These are phyloP conservation scores for Drosophila anomalata DNA, from an alignment of 2,888 invertebrate genomes.

Conservation along the genomic window DNA sequence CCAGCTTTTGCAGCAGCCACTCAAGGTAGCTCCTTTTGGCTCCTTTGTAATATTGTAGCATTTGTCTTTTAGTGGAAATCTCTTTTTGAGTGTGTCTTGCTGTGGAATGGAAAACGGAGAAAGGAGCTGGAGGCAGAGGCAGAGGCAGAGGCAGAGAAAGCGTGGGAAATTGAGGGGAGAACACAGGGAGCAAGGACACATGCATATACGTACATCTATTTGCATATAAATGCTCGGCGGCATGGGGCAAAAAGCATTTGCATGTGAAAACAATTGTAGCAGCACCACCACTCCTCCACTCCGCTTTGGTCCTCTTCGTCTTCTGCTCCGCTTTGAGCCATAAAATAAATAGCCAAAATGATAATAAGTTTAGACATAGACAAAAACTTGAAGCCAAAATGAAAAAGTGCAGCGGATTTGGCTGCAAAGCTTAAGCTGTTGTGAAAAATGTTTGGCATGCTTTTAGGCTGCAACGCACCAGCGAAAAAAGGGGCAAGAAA, in stretches of 20 bases:
- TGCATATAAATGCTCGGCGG: constrained; percentile 71
- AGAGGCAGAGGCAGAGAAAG: constrained; percentile 3
- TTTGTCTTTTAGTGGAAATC: constrained; percentile 77
- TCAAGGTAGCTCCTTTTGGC: constrained; percentile 57
- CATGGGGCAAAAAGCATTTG: constrained; percentile 54
- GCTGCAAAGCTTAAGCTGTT: constrained; percentile 65
- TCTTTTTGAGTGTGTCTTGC: constrained; percentile 73
- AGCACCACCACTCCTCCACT: constrained; percentile 10
- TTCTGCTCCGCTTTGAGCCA: constrained; percentile 38
- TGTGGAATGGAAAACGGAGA: constrained; percentile 18
- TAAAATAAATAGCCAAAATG: constrained; percentile 75
- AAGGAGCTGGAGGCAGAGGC: background rate
- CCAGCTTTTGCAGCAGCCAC: constrained; percentile 64
- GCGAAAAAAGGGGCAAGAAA: constrained; percentile 7
- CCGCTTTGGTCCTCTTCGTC: background rate
- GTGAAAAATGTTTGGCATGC: constrained; percentile 69
- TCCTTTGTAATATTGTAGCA: constrained; percentile 71
- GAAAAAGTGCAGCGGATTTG: constrained; percentile 76
- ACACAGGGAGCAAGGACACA: constrained; percentile 3
- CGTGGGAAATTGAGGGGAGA: constrained; percentile 14
- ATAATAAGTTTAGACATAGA: constrained; percentile 75
- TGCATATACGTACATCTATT: constrained; percentile 56
- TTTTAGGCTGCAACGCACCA: constrained; percentile 65
- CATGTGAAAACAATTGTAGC: constrained; percentile 74
- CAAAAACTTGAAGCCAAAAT: constrained; percentile 71